Base-by-base conservation (phyloP, 2,888 invertebrate genomes). In the Napeogenes inachia region DNA sequence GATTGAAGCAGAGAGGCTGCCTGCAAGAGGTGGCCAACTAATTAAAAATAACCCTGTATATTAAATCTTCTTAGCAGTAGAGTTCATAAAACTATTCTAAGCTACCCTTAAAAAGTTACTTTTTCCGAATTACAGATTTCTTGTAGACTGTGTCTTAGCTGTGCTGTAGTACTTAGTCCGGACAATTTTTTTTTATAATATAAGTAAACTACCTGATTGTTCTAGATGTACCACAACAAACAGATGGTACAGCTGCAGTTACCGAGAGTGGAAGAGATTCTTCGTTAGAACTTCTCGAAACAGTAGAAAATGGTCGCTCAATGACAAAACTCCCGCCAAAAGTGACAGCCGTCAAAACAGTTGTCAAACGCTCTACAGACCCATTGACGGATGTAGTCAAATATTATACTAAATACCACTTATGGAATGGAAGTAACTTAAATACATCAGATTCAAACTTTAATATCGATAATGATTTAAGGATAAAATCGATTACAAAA, bases 381-480 rank as follows among this genome's bases (percentile, higher is more conserved):
- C 82, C 83, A 0, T 47, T 82, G 0, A 64, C 74, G 0, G 73
- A 80, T 59, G 63, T 86, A 8, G 68, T 83, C 1, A 80, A 82
- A 59, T 87, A 85, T 64, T 87, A 82, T 66, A 68, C 77, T 0
- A 89, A 89, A 71, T 76, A 85, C 60, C 87, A 88, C 71, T 68
- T 78, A 0, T 89, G 87, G 88, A 73, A 72, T 5, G 73, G 73
- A 13, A 75, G 80, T 0, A 70, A 70, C 13, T 54, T 55, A 62
- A 21, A 47, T 47, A 42, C n/a, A 21, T 12, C 68, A 65, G 47
- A 61, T 45, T 62, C 66, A 3, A 63, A 67, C 0, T 78, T 71
- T 30, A 77, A 81, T 8, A 75, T 82, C 0, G 68, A 71, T 35
- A 85, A 85, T 59, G 21, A 75, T 50, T 62, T 82, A 47, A 61